Base-by-base conservation (phyloP, 2,888 invertebrate species). In the Limnephilus lunatus region DNA sequence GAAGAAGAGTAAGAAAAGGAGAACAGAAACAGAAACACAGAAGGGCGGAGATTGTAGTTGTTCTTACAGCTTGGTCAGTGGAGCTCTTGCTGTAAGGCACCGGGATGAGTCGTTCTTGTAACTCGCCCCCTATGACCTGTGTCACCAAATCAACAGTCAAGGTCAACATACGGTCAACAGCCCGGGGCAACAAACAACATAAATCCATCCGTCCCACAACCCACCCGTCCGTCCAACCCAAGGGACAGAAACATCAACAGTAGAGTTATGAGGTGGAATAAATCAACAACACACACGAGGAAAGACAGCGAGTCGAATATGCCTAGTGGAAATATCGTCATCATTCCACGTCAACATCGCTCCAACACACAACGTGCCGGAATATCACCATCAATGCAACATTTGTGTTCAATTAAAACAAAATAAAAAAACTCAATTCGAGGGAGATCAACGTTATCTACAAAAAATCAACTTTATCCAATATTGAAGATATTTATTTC, bases 31-130 rank as follows among this genome's bases (percentile, higher is more conserved):
- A 83, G 90, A 91, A 93, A 93, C 92, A 92, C 92, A 92, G 86
- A 85, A 81, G 91, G 89, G 83, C 91, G 91, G 91, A 88, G 89
- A 91, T 88, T 89, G 92, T 91, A 95, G 91, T 68, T 68, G 88
- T 97, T 98, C 99, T 99, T 99, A 99, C 99, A 98, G 99, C 99
- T 98, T 99, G 99, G 97, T 99, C 99, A 97, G 99, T 99, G 97
- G 99, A 99, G 97, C 98, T 99, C 98, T 99, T 99, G 99, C 99
- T 99, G 98, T 99, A 99, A 97, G 99, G 99, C 97, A 99, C 99
- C 97, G 99, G 99, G 97, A 99, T 99, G 98, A 99, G 98, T 97
- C 99, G 98, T 97, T 99, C 99, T 98, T 99, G 99, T 97, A 99
- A 99, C 97, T 99, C 99, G 97, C 99, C 99, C 98, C 99, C 99